Base-by-base conservation (phyloP, 2,888 invertebrate genomes). In the Pediacus dermestoides region DNA sequence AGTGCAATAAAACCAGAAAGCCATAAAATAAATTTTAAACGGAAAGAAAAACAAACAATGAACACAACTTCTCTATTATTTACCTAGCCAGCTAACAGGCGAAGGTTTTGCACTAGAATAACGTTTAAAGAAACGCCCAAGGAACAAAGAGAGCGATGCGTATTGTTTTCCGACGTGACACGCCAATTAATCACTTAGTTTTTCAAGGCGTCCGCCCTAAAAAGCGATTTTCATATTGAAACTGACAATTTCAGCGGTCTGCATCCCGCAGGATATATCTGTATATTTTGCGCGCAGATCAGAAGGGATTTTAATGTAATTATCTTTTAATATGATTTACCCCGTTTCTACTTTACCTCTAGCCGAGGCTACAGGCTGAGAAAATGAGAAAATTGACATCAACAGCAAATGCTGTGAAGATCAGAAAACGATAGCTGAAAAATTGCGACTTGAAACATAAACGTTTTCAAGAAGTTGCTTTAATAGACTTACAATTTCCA, bases 291-390 rank as follows among this genome's bases (percentile, higher is more conserved):
- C n/a, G n/a, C 52, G 37, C 37, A 52, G 50, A 55, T 55, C 55
- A 50, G 50, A 34, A 46, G 53, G 52, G 53, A 52, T 52, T 45
- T 41, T 56, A 58, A 58, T 39, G 52, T 48, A 56, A 58, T 58
- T 58, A 56, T 55, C 54, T 52, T 52, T 52, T 56, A 56, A 58
- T 58, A 52, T 54, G 53, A 55, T 54, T 56, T 55, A 47, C 37
- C 48, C 40, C 44, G 51, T 45, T 48, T 48, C 50, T 44, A 45
- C 50, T 42, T 32, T 31, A 31, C 23, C 23, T 34, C 22, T 30
- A 34, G 28, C 36, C 37, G 34, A 37, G 34, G 34, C 27, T 30
- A 28, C 39, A 37, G 39, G 37, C 42, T 35, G 44, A 40, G 50
- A 48, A 53, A 55, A 53, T 52, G 53, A 50, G 53, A 45, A 55